Conservation (phyloP, 2,888 invertebrate species). For the Frankliniella fusca region DNA sequence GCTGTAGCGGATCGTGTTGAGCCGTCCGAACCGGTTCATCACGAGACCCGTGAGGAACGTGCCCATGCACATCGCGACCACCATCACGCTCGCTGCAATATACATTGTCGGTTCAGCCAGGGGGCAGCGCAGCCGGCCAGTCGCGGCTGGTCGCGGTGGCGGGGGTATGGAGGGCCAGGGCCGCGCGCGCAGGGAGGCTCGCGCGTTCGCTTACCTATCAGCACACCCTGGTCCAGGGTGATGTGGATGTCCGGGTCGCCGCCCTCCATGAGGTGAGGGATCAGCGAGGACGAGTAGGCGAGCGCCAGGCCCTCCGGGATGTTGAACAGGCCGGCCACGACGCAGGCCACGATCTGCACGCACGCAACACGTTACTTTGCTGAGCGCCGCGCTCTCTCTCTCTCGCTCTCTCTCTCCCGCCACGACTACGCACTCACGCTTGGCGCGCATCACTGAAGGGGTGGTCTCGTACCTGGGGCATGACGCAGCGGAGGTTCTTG, state of each 20-base stretch:
- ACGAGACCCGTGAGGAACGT: neutral
- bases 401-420: no score
- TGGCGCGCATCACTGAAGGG: neutral
- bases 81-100: slow-evolving; percentile 1
- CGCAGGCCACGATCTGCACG: neutral
- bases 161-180: no score
- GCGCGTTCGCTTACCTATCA: neutral
- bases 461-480: neutral
- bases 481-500: slow-evolving; percentile 6
- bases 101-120: no score
- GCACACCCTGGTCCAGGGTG: slow-evolving; percentile 1
- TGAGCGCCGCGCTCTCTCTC: neutral
- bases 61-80: neutral
- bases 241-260: neutral
- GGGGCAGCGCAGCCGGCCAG: no score
- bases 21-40: slow-evolving; percentile 3
- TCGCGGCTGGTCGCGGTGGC: no score
- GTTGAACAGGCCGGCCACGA: neutral
- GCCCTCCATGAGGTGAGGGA: neutral
- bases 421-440: neutral
- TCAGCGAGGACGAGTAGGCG: slow-evolving; percentile 12
- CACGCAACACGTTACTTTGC: neutral
- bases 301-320: slow-evolving; percentile 10
- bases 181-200: neutral
- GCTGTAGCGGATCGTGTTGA: slow-evolving; percentile 17